These are phyloP conservation scores for Protonemura montana DNA, from an alignment of 2,888 invertebrate genomes.

Conservation along the genomic window DNA sequence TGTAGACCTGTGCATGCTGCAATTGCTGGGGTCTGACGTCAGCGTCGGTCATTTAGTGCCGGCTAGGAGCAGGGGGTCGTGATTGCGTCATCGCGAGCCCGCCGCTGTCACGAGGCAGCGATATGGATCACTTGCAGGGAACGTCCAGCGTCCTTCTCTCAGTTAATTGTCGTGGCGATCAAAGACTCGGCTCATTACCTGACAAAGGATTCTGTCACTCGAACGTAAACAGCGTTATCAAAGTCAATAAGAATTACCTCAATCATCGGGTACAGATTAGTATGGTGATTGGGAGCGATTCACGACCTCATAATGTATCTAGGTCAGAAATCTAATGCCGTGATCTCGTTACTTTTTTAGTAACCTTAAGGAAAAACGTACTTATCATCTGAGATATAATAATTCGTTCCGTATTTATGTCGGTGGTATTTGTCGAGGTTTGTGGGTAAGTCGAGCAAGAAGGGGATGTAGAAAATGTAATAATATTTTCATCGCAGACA, in stretches of 20 bases:
- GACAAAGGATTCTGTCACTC: background rate
- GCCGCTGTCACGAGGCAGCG: background rate
- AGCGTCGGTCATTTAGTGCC: background rate
- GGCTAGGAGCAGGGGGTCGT: background rate
- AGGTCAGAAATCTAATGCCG: background rate
- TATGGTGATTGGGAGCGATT: background rate
- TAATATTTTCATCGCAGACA: too few relatives aligned
- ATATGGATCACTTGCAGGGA: background rate
- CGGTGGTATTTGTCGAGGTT: too few relatives aligned
- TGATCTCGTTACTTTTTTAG: background rate
- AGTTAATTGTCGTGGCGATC: background rate
- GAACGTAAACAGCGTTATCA: background rate
- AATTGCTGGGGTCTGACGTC: background rate
- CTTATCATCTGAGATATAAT: too few relatives aligned
- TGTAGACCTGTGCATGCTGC: background rate
- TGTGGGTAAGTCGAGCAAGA: too few relatives aligned
- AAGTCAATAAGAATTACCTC: background rate
- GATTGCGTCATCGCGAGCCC: background rate
- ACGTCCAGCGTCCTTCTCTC: background rate
- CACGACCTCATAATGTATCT: background rate
- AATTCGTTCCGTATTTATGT: too few relatives aligned
- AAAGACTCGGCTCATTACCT: background rate
- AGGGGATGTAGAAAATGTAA: too few relatives aligned
- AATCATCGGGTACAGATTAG: background rate
- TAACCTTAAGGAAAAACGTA: too few relatives aligned